phyloP scores from a whole-genome alignment of 2,888 invertebrate species.

The Ochropacha duplaris region DNA sequence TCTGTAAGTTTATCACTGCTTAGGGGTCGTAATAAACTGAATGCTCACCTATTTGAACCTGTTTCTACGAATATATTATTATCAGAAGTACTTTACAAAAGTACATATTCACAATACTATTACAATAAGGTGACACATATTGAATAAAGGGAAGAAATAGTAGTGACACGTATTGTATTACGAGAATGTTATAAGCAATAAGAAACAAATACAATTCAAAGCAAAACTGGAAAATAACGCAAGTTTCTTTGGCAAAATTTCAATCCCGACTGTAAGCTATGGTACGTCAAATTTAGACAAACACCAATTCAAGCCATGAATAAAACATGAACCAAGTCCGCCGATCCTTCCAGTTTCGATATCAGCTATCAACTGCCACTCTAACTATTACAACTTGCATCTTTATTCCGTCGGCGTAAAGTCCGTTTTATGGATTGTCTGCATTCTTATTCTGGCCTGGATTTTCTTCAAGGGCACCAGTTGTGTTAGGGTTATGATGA shows the following conservation, averaged over 20 bases:
- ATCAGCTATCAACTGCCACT: constrained; percentile 26
- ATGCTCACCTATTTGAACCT: constrained; percentile 15
- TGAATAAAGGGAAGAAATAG: neutral
- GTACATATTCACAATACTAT: too few species aligned
- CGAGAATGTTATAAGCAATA: neutral
- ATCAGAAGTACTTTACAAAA: too few species aligned
- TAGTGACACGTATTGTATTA: neutral
- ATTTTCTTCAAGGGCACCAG: constrained; percentile 45
- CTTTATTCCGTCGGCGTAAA: constrained; percentile 22
- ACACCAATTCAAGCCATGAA: constrained; percentile 68
- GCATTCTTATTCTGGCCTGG: constrained; percentile 11
- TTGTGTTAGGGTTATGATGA: constrained; percentile 58
- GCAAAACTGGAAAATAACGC: constrained; percentile 31
- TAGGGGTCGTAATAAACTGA: constrained; percentile 7
- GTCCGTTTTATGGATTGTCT: neutral
- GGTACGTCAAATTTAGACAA: constrained; percentile 73
- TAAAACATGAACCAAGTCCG: constrained; percentile 58
- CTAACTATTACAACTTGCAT: constrained; percentile 16
- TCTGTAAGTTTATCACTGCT: neutral
- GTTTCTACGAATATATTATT: constrained; percentile 1
- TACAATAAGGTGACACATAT: neutral
- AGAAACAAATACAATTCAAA: constrained; percentile 15
- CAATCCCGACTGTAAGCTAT: constrained; percentile 55
- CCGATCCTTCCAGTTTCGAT: constrained; percentile 53
- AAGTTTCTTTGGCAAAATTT: constrained; percentile 52